phyloP scores from a whole-genome alignment of 2,888 invertebrate species.

The Prosapia bicincta region DNA sequence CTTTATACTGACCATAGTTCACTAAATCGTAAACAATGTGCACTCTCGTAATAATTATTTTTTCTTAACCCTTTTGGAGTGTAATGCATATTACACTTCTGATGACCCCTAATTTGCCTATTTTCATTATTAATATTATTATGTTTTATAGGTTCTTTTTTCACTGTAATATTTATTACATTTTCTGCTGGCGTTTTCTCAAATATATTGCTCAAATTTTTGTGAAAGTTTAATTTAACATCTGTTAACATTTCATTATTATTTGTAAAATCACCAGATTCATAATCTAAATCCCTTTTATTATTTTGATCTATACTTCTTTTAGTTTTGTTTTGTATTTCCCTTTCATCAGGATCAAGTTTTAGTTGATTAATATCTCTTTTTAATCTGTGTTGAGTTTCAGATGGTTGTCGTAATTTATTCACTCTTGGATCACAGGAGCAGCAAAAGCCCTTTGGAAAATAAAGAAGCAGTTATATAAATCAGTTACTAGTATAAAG shows the following conservation, averaged over 20 bases:
- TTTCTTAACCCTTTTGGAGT: constrained; percentile 46
- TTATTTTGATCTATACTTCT: not conserved
- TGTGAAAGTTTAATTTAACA: not conserved
- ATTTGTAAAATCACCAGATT: not conserved
- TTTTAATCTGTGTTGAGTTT: no score
- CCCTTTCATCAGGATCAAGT: not conserved
- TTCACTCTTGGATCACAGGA: constrained; percentile 47
- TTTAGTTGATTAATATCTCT: no score
- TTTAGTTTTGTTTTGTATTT: not conserved
- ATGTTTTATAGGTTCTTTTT: not conserved
- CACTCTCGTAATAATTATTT: constrained; percentile 49
- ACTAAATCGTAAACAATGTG: constrained; percentile 53
- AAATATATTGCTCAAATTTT: not conserved
- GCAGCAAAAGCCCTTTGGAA: constrained; percentile 50
- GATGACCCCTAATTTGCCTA: not conserved
- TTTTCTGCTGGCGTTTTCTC: not conserved
- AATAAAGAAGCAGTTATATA: no score
- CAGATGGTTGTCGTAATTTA: constrained; percentile 39
- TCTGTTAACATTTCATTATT: not conserved
- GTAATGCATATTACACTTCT: not conserved
- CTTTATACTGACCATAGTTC: constrained; percentile 48
- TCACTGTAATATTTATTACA: not conserved
- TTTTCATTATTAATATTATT: not conserved
- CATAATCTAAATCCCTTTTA: not conserved
- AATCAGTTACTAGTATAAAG: no score